Conservation (phyloP, 2,797 vertebrate species). For the Hippopotamyrus pictus region DNA sequence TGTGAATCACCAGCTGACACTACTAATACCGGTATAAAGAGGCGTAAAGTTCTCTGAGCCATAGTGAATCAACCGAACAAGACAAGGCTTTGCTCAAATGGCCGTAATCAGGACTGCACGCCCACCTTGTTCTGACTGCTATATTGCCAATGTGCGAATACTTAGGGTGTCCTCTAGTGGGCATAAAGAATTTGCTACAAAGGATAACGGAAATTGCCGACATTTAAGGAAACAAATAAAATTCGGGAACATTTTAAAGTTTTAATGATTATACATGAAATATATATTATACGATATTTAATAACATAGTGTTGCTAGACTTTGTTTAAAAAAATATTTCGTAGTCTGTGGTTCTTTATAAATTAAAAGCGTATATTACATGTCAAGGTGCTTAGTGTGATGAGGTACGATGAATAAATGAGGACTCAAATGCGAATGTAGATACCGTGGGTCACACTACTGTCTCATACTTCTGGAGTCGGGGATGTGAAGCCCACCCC, state of each 20-base stretch:
- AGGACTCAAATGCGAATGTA: neutral
- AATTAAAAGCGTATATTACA: neutral
- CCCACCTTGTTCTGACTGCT: neutral
- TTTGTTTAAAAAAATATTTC: neutral
- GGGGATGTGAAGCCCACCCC: neutral
- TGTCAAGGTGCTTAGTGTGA: neutral
- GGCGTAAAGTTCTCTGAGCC: slow-evolving; percentile 50
- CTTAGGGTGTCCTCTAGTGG: slow-evolving; percentile 68
- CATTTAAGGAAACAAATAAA: neutral
- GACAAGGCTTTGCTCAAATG: slow-evolving; percentile 53
- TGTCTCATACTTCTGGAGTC: neutral
- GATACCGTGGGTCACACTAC: neutral
- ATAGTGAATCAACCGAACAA: slow-evolving; percentile 54
- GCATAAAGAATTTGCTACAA: slow-evolving; percentile 16
- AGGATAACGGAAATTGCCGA: neutral
- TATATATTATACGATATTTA: neutral
- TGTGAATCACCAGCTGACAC: slow-evolving; percentile 24
- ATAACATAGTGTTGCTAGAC: neutral
- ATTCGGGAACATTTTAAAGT: neutral
- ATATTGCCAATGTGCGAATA: slow-evolving; percentile 37
- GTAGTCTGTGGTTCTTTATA: neutral
- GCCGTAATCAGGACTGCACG: slow-evolving; percentile 39
- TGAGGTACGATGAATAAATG: neutral
- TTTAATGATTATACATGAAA: neutral
- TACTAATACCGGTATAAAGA: slow-evolving; percentile 33